Evolutionary conservation across 2,888 invertebrate genomes (phyloP), one percentile per base, ranked within the genome.

Genomic region (Heliconius sara): DNA sequence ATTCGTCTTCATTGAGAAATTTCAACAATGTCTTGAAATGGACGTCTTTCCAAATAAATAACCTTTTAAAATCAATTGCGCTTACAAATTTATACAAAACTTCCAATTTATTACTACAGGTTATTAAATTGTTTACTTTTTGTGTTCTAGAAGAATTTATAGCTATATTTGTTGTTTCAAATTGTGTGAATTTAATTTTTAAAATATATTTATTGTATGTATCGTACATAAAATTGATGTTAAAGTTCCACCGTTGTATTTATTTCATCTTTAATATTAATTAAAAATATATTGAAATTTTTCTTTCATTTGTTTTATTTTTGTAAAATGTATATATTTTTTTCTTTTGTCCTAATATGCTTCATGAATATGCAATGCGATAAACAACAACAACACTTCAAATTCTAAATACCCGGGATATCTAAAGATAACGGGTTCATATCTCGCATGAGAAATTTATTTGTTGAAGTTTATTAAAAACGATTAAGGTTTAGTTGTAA

Each of bases 1-100:
- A 43, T 85, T 84, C 83, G 84, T 85, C 84, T 83, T 79, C 80
- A 76, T 72, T 81, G 82, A 76, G 67, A 80, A 79, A 79, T 83
- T 80, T 82, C 81, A 82, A 81, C 76, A 79, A 68, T 76, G 74
- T 27, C 27, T 27, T 27, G 27, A 27, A 27, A 27, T 57, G 39
- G 57, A 57, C 65, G 25, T 60, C 25, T 68, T 43, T 30, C 65
- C 34, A 27, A 75, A 65, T 65, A 43, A 65, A 43, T 27, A 9
- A 75, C 9, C 19, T 63, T 74, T 74, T 43, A 39, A 63, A 74
- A 74, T 72, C 72, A 72, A 57, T 72, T 57, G 30, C 13, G 12
- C 13, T 57, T n/a, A 57, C 25, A 30, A 72, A 57, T 72, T 72
- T 57, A 72, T 72, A 52, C 30, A 27, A 7, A 30, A 1, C 22